Evolutionary conservation across 2,888 invertebrate genomes (phyloP).

Genomic region (Aromia moschata): DNA sequence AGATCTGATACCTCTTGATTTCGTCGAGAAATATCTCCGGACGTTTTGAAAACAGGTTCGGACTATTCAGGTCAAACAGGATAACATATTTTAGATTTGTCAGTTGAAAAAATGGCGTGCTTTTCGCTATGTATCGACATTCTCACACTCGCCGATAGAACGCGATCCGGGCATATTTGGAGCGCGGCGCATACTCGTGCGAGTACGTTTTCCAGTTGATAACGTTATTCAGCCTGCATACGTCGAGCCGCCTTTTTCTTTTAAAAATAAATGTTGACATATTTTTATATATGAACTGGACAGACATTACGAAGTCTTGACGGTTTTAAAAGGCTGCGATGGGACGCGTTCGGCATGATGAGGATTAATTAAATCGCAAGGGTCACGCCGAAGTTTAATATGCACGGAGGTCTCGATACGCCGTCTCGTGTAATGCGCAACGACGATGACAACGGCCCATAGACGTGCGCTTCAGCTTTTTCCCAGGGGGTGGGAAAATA

Average conservation of each 20-base stretch:
- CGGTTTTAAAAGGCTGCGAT: conserved; percentile 19
- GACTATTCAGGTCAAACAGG: too few species aligned
- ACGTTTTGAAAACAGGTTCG: too few species aligned
- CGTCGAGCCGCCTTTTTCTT: neutral
- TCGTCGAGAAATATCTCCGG: too few species aligned
- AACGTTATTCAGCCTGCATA: neutral
- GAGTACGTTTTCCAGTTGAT: neutral
- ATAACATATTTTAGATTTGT: too few species aligned
- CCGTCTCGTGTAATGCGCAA: conserved; percentile 16
- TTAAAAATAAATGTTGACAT: neutral
- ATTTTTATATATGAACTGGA: conserved; percentile 31
- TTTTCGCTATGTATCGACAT: too few species aligned
- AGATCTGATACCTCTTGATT: too few species aligned
- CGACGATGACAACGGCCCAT: conserved; percentile 29
- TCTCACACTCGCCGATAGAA: too few species aligned
- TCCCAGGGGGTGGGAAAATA: too few species aligned
- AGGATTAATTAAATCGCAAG: conserved; percentile 31
- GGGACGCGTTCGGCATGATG: conserved; percentile 30
- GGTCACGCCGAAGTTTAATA: conserved; percentile 19
- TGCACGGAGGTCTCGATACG: conserved; percentile 11
- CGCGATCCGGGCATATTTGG: too few species aligned
- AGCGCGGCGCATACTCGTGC: neutral
- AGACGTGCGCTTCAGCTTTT: too few species aligned
- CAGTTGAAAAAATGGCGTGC: too few species aligned
- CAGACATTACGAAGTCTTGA: conserved; percentile 29